Percentiles rank a stretch among this genome's conserved stretches.
phyloP scores from a whole-genome alignment of 2,888 invertebrate genomes.

The Biston betularia region DNA sequence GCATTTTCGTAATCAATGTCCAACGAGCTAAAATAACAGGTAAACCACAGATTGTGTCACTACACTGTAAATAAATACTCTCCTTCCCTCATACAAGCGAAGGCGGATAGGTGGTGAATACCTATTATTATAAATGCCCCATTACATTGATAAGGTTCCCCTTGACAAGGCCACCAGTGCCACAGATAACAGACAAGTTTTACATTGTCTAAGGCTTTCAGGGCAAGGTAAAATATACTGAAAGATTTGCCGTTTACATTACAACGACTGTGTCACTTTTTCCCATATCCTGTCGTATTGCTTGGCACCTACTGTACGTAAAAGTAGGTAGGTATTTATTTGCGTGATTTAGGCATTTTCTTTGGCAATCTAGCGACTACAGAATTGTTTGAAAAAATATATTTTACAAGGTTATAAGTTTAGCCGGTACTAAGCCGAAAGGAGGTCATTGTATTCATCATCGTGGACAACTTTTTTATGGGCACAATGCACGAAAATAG shows the following conservation, averaged over 20 bases:
- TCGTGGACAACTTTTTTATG: no score
- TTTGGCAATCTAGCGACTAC: no score
- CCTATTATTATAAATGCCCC: no score
- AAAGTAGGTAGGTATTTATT: no score
- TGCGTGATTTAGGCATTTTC: no score
- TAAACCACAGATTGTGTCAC: background rate
- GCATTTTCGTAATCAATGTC: conserved; percentile 8
- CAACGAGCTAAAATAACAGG: background rate
- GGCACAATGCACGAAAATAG: no score
- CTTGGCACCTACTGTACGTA: no score
- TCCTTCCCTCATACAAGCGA: background rate
- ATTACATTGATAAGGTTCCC: conserved; percentile 4
- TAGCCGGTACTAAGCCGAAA: no score
- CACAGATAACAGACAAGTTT: conserved; percentile 13
- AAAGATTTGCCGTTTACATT: background rate
- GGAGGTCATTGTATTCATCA: no score
- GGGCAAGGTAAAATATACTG: background rate
- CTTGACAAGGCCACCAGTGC: conserved; percentile 8
- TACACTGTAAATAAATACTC: background rate
- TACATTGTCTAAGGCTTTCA: background rate
- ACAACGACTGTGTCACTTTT: conserved; percentile 1
- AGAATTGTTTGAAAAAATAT: no score
- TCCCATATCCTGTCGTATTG: background rate
- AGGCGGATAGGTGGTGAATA: background rate
- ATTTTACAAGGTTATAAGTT: no score